Percentiles rank a stretch among this genome's conserved stretches.
Conservation (phyloP, 2,113 vertebrate genomes). For the Brachypteracias leptosomus region DNA sequence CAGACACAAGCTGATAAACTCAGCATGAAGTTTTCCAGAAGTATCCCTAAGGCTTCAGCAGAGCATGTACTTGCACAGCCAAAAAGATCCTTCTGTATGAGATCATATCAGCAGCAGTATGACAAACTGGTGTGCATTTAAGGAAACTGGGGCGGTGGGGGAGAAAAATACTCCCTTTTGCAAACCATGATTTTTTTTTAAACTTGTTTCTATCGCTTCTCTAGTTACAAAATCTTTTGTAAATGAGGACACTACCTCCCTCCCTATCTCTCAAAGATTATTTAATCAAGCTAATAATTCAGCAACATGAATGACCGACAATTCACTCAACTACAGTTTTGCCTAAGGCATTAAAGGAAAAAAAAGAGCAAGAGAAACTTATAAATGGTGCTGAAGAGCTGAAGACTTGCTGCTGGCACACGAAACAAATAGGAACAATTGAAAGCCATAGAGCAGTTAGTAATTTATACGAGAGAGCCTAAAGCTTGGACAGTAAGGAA, state of each 20-base stretch:
- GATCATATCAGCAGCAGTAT: background rate
- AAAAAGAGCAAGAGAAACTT: constrained; percentile 62
- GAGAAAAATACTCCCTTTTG: background rate
- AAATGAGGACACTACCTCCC: background rate
- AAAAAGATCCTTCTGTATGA: background rate
- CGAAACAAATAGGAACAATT: constrained; percentile 47
- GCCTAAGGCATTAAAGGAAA: constrained; percentile 31
- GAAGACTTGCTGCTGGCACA: constrained; percentile 16
- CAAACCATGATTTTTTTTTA: background rate
- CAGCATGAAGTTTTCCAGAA: background rate
- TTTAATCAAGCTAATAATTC: constrained; percentile 15
- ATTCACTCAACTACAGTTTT: constrained; percentile 49
- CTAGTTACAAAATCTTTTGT: background rate
- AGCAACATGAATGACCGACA: constrained; percentile 47
- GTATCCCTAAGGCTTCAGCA: background rate
- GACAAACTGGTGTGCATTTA: constrained; percentile 3
- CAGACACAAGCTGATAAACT: background rate
- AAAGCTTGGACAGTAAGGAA: constrained; percentile 35
- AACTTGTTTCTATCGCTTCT: background rate
- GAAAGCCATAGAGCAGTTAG: background rate
- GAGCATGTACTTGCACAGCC: background rate
- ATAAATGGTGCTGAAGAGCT: constrained; percentile 45
- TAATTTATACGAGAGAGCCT: constrained; percentile 29
- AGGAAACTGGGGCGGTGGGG: constrained; percentile 18
- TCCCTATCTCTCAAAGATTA: background rate